A percentile compares a stretch with the other conserved stretches of the same genome.
phyloP scores from a whole-genome alignment of 2,888 invertebrate species.

The Drosophila histrio region DNA sequence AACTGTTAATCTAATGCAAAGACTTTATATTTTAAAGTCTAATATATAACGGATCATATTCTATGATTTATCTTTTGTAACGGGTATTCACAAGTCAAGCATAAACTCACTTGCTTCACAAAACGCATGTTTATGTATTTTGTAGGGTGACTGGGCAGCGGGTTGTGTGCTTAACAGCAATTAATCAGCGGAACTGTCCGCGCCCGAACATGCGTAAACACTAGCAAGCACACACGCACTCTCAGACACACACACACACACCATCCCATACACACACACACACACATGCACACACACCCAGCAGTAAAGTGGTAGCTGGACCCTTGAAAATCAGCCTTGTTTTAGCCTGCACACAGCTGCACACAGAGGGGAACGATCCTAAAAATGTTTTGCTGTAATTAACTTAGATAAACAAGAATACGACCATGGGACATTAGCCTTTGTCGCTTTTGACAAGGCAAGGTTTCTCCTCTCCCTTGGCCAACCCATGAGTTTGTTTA shows the following conservation, averaged over 20 bases:
- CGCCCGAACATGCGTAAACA: constrained; percentile 77
- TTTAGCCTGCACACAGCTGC: constrained; percentile 52
- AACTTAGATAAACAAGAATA: constrained; percentile 77
- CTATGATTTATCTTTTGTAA: neutral
- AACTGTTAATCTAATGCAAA: neutral
- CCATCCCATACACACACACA: constrained; percentile 13
- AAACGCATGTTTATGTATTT: constrained; percentile 29
- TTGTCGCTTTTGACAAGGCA: constrained; percentile 22
- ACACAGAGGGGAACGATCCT: constrained; percentile 46
- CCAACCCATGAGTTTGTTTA: constrained; percentile 33
- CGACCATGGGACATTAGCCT: constrained; percentile 58
- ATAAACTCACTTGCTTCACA: neutral
- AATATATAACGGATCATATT: no score
- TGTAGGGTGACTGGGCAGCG: constrained; percentile 35
- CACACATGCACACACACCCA: constrained; percentile 11
- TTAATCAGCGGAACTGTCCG: constrained; percentile 80
- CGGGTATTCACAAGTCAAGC: neutral
- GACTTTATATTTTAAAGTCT: neutral
- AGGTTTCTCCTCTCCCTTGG: constrained; percentile 8
- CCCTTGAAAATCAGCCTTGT: constrained; percentile 42
- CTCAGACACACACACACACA: constrained; percentile 9
- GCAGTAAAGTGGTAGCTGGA: constrained; percentile 39
- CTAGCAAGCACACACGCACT: constrained; percentile 23
- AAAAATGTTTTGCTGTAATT: constrained; percentile 79
- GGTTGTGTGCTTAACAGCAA: constrained; percentile 71